These are phyloP conservation scores for Sphinx pinastri DNA, from an alignment of 2,888 invertebrate genomes.

Conservation along the genomic window DNA sequence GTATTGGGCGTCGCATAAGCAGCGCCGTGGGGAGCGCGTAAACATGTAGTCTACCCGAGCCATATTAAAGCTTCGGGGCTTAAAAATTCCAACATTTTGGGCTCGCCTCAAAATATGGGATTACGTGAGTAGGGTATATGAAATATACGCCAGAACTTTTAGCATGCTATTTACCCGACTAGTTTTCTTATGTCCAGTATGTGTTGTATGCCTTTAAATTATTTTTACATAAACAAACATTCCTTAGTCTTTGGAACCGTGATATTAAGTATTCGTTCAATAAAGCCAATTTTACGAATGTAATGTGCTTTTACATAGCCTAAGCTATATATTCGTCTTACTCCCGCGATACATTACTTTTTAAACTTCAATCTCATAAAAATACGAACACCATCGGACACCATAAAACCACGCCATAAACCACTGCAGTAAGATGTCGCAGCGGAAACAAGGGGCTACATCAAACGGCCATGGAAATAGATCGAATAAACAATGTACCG, in stretches of 20 bases:
- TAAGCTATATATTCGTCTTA: too few species aligned
- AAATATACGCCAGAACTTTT: background rate
- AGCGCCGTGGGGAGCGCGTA: background rate
- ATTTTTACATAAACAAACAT: too few species aligned
- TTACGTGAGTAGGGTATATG: background rate
- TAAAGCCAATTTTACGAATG: too few species aligned
- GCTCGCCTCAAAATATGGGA: background rate
- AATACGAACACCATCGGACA: background rate
- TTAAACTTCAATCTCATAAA: background rate
- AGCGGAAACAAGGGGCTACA: constrained; percentile 11
- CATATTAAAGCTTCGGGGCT: constrained; percentile 16
- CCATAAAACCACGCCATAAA: background rate
- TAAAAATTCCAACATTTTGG: constrained; percentile 4
- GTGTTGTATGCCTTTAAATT: too few species aligned
- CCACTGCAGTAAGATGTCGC: constrained; percentile 15
- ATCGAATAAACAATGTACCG: constrained; percentile 1
- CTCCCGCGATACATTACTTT: background rate
- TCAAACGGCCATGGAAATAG: constrained; percentile 15
- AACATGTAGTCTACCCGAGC: background rate
- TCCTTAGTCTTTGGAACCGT: too few species aligned
- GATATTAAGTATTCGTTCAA: too few species aligned
- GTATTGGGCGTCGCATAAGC: constrained; percentile 1
- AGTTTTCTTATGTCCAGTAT: too few species aligned
- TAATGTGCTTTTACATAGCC: too few species aligned
- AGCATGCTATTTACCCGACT: too few species aligned